Conservation (phyloP, 2,113 vertebrate genomes). For the Chloroceryle aenea region DNA sequence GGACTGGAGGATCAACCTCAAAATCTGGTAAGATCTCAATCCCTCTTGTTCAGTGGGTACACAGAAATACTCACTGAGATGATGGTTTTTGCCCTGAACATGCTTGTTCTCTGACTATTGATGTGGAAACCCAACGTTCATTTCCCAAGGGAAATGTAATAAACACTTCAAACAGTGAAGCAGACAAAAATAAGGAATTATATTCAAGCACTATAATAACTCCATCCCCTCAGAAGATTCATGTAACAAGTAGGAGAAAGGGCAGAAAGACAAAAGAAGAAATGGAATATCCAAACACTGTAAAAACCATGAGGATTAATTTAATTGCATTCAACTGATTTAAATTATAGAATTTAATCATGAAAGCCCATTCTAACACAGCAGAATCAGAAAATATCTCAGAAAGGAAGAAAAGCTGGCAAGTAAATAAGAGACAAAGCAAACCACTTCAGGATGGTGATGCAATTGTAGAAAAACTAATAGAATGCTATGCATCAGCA, state of each 20-base stretch:
- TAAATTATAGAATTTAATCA: neutral
- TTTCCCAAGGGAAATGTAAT: neutral
- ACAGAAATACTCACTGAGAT: neutral
- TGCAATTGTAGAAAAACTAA: neutral
- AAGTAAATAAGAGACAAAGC: neutral
- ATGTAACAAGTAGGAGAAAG: neutral
- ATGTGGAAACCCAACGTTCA: neutral
- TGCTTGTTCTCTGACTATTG: neutral
- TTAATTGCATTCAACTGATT: neutral
- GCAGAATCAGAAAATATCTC: neutral
- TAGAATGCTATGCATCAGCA: neutral
- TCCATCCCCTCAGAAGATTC: neutral
- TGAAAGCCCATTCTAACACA: neutral
- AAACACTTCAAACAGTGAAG: neutral
- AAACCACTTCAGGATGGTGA: neutral
- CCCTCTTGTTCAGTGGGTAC: neutral
- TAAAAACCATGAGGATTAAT: neutral
- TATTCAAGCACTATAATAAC: neutral
- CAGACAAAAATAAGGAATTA: neutral
- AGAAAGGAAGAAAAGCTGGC: neutral
- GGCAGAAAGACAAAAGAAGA: neutral
- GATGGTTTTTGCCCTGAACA: neutral
- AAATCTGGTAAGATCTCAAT: neutral
- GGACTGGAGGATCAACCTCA: neutral
- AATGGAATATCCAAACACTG: neutral